A percentile compares a stretch with the other conserved stretches of the same genome.
Conservation (phyloP, 2,888 invertebrate species). For the Zygogramma bicolorata region DNA sequence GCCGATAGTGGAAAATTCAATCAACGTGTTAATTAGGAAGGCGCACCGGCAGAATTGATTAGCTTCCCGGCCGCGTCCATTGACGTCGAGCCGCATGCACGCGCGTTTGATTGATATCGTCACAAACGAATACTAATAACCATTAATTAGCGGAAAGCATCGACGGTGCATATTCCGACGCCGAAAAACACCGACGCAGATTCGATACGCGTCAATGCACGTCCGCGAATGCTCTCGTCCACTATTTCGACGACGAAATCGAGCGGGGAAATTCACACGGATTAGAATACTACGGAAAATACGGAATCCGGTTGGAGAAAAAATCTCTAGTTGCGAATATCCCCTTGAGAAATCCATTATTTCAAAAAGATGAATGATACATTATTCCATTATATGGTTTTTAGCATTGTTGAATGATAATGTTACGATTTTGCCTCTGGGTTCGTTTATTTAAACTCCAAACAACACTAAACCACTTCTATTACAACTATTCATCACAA, state of each 20-base stretch:
- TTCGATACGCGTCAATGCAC: neutral
- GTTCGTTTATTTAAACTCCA: too few species aligned
- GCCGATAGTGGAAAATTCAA: conserved; percentile 19
- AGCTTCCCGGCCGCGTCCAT: neutral
- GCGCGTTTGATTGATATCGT: conserved; percentile 20
- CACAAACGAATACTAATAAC: conserved; percentile 17
- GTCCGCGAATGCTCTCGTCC: neutral
- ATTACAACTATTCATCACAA: too few species aligned
- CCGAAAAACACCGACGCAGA: conserved; percentile 11
- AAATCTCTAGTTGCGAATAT: too few species aligned
- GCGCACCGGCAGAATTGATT: conserved; percentile 18
- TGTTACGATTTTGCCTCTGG: too few species aligned
- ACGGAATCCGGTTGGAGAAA: too few species aligned
- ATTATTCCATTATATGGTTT: too few species aligned
- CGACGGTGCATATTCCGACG: neutral
- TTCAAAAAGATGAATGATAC: too few species aligned
- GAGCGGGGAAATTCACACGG: neutral
- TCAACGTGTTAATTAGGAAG: conserved; percentile 18
- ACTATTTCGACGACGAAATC: neutral
- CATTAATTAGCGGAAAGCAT: conserved; percentile 16
- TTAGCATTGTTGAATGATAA: too few species aligned
- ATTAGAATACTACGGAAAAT: neutral
- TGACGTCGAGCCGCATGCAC: conserved; percentile 13
- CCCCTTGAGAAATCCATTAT: too few species aligned
- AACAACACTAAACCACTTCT: too few species aligned